Conservation (phyloP, 2,113 vertebrate genomes). For the Antigone vipio region DNA sequence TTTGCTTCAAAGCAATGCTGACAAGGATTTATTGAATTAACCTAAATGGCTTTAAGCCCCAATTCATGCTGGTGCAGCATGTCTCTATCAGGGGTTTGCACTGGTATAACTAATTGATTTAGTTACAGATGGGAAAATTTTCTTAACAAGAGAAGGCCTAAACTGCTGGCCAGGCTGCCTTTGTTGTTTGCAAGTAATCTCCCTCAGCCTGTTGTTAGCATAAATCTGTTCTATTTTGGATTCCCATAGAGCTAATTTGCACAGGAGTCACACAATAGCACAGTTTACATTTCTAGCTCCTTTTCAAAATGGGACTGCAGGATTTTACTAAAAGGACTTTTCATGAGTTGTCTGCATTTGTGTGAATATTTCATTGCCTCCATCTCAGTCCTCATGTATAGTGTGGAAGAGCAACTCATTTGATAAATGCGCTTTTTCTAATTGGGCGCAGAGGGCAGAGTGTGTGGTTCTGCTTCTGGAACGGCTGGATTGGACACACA, state of each 20-base stretch:
- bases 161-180: slow-evolving; percentile 54
- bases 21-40: slow-evolving; percentile 67
- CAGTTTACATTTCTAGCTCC: slow-evolving; percentile 30
- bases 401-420: not conserved
- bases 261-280: not conserved
- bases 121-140: slow-evolving; percentile 64
- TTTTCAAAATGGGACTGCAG: not conserved
- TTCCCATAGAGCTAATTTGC: slow-evolving; percentile 42
- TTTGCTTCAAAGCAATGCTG: slow-evolving; percentile 58
- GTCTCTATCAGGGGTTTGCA: slow-evolving; percentile 60
- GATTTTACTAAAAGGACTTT: not conserved
- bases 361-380: not conserved
- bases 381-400: not conserved
- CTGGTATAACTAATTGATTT: slow-evolving; percentile 68
- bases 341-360: not conserved
- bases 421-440: not conserved
- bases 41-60: slow-evolving; percentile 66
- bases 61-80: slow-evolving; percentile 62
- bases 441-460: not conserved
- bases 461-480: fast-evolving
- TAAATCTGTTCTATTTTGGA: slow-evolving; percentile 62
- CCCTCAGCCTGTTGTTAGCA: slow-evolving; percentile 36
- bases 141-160: slow-evolving; percentile 61
- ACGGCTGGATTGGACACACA: not conserved
- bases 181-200: slow-evolving; percentile 64